These are phyloP conservation scores for Danio kyathit DNA, from an alignment of 2,797 vertebrate species.

Conservation along the genomic window DNA sequence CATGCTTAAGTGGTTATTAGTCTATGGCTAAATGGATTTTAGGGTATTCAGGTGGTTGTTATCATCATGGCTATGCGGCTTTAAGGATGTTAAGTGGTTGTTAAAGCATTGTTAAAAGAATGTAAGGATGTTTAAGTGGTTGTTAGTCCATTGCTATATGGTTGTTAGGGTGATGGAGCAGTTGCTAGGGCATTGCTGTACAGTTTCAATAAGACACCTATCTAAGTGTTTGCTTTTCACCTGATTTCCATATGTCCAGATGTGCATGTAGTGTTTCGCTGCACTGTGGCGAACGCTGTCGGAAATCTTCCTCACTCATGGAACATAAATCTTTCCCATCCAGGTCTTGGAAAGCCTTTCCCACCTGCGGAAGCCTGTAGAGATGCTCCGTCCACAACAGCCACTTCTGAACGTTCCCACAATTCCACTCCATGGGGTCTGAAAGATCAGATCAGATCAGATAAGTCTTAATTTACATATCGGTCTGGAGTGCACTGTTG, in stretches of 20 bases:
- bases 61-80: no score
- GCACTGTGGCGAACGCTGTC: slow-evolving; percentile 87
- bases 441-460: slow-evolving; percentile 22
- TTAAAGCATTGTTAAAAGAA: no score
- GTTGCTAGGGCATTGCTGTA: no score
- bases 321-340: slow-evolving; percentile 91
- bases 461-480: slow-evolving; percentile 1
- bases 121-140: no score
- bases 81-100: no score
- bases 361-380: slow-evolving; percentile 91
- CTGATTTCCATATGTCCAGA: slow-evolving; percentile 98
- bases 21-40: no score
- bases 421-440: slow-evolving; percentile 95
- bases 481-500: slow-evolving; percentile 2
- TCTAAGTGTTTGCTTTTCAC: slow-evolving; percentile 68
- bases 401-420: slow-evolving; percentile 96
- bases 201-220: neutral
- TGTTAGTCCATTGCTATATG: no score
- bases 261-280: slow-evolving; percentile 94
- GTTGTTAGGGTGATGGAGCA: no score
- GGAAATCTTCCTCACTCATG: slow-evolving; percentile 95
- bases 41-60: no score
- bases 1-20: no score
- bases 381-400: slow-evolving; percentile 97
- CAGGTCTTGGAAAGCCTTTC: slow-evolving; percentile 93